These are phyloP conservation scores for Halocaridina rubra DNA, from an alignment of 2,888 invertebrate genomes.

Conservation along the genomic window DNA sequence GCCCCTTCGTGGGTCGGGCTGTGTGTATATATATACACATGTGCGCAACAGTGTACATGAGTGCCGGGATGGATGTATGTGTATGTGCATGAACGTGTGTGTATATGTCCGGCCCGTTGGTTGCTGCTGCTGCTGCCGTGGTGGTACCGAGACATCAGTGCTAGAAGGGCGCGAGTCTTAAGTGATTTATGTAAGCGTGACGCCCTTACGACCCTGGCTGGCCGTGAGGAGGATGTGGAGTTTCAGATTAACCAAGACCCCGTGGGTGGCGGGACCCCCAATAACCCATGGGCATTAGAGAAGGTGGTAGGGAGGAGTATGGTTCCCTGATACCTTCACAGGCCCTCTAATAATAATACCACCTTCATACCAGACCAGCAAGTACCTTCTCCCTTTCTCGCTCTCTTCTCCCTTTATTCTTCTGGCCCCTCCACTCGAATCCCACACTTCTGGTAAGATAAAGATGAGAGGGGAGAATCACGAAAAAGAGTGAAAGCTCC, in stretches of 20 bases:
- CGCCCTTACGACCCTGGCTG: slow-evolving; percentile 60
- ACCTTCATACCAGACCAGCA: neutral
- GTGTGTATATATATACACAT: slow-evolving; percentile 6
- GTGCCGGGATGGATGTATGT: neutral
- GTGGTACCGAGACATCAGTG: slow-evolving; percentile 27
- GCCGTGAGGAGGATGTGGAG: slow-evolving; percentile 64
- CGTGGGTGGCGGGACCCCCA: slow-evolving; percentile 56
- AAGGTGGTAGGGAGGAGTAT: neutral
- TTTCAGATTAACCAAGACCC: slow-evolving; percentile 63
- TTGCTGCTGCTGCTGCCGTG: slow-evolving; percentile 24
- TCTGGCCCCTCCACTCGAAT: neutral
- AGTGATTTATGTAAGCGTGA: slow-evolving; percentile 60
- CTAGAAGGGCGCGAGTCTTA: slow-evolving; percentile 60
- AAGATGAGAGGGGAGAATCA: too few species aligned
- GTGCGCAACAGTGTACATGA: neutral
- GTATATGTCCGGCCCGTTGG: slow-evolving; percentile 39
- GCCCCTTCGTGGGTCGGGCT: neutral
- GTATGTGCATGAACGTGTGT: neutral
- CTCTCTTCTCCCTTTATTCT: neutral
- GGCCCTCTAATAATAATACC: neutral
- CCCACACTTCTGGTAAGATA: neutral
- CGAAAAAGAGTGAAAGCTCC: neutral
- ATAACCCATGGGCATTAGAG: neutral
- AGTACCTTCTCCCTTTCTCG: neutral
- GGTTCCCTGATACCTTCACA: neutral